Conservation (phyloP, 2,888 invertebrate genomes). For the Calameuta filiformis region DNA sequence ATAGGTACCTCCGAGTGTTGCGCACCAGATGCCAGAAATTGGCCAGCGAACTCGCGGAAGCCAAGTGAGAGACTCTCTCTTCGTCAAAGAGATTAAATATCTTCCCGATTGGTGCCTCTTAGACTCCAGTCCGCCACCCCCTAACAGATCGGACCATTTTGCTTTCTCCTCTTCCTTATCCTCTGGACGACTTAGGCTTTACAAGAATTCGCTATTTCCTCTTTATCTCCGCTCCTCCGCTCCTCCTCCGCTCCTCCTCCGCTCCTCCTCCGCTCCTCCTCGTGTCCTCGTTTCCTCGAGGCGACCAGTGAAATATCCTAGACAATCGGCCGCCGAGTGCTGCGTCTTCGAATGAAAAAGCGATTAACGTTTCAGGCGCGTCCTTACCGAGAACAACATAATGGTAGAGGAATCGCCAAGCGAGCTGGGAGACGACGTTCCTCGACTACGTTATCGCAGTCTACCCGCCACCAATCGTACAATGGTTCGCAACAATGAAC, state of each 20-base stretch:
- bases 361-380: slow-evolving; percentile 46
- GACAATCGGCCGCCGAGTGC: too few species aligned
- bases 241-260: too few species aligned
- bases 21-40: slow-evolving; percentile 57
- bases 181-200: not conserved
- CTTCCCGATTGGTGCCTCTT: not conserved
- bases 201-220: slow-evolving; percentile 4
- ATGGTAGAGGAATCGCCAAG: slow-evolving; percentile 54
- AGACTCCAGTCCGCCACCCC: too few species aligned
- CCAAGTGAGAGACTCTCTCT: slow-evolving; percentile 51
- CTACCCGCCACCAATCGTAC: slow-evolving; percentile 58
- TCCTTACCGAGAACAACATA: slow-evolving; percentile 59
- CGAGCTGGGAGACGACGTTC: slow-evolving; percentile 56
- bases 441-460: slow-evolving; percentile 55
- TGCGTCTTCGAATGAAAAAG: not conserved
- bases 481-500: slow-evolving; percentile 47
- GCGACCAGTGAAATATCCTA: too few species aligned
- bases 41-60: slow-evolving; percentile 52
- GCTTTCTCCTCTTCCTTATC: too few species aligned
- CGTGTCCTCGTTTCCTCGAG: slow-evolving; percentile 3
- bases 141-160: too few species aligned
- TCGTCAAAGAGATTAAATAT: not conserved
- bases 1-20: slow-evolving; percentile 55
- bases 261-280: not conserved
- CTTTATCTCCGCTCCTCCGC: not conserved